Percentiles rank a stretch among this genome's conserved stretches.
phyloP scores from a whole-genome alignment of 2,888 invertebrate genomes.

The Drosophila fungiperda region DNA sequence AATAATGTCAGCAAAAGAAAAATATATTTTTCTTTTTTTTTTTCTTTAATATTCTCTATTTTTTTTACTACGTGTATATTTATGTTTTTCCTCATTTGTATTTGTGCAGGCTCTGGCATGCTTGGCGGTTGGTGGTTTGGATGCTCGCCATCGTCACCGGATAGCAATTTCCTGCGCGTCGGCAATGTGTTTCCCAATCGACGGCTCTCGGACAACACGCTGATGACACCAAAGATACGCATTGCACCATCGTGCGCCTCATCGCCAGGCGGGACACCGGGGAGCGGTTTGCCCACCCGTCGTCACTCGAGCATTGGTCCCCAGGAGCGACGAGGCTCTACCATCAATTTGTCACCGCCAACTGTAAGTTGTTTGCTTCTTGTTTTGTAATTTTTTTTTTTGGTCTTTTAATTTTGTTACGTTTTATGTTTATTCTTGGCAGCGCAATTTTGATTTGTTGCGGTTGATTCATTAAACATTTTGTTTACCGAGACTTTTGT shows the following conservation, averaged over 20 bases:
- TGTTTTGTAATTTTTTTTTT: conserved; percentile 24
- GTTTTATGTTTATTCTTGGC: conserved; percentile 33
- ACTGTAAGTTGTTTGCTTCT: conserved; percentile 89
- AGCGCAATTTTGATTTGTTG: conserved; percentile 56
- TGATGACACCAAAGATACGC: conserved; percentile 95
- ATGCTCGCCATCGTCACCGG: conserved; percentile 92
- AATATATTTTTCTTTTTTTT: not conserved
- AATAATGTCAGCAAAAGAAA: not conserved
- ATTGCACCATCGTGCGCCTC: conserved; percentile 95
- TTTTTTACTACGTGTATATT: not conserved
- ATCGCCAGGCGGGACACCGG: conserved; percentile 90
- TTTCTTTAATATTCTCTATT: not conserved
- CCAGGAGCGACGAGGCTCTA: conserved; percentile 93
- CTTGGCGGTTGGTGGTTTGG: conserved; percentile 94
- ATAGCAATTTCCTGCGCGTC: conserved; percentile 94
- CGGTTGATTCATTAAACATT: conserved; percentile 54
- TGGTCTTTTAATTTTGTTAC: conserved; percentile 22
- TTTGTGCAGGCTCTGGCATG: conserved; percentile 87
- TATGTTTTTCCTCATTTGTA: conserved; percentile 15
- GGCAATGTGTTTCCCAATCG: conserved; percentile 93
- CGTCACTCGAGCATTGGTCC: conserved; percentile 97
- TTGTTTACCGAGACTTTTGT: conserved; percentile 25
- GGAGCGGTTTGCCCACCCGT: conserved; percentile 91
- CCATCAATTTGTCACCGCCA: conserved; percentile 94
- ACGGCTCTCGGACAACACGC: conserved; percentile 95